Base-by-base conservation (phyloP, 2,113 vertebrate species). In the Hippocampus comes region DNA sequence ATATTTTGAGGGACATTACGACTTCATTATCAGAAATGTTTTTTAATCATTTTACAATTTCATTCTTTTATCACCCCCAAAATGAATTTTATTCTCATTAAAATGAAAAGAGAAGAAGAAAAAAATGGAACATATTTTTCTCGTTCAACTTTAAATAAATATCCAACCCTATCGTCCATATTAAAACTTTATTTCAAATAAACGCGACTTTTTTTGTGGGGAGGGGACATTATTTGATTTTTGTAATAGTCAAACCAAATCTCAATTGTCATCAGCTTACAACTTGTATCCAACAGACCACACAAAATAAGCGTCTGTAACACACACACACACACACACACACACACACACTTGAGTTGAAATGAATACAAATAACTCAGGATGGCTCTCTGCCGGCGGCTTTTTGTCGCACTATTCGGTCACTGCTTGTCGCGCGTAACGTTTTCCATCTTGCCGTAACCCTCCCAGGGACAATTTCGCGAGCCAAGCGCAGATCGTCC, bases 401-500 rank as follows among this genome's bases (percentile, higher is more conserved):
- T 61, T 34, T 61, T 61, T 61, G 59, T 61, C 59, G 34, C 59
- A 61, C 17, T 34, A 5, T 34, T 61, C 7, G 59, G 27, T 30
- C 27, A 30, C 15, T 9, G 56, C 11, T 59, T 23, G n/a, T 3
- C n/a, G 20, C 21, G 7, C 55, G 21, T 55, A 72, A 63, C 56
- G 23, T 48, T 60, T 73, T 76, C 55, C 53, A 20, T 72, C 60
- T 43, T 30, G 48, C 4, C 67, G 41, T 34, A 34, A 34, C 6
- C 42, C 15, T 27, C n/a, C 46, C 30, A 2, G 34, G 64, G 65
- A 30, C 20, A 55, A 34, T 10, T 11, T 63, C 38, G 12, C 53
- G 15, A 56, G 18, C 42, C 43, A 18, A 48, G 10, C 34, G 23
- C 4, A 12, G 64, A 42, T 20, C 3, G 18, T 63, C n/a, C 20